A percentile compares a stretch with the other conserved stretches of the same genome.
Conservation (phyloP, 2,888 invertebrate genomes). For the Dynastes maya region DNA sequence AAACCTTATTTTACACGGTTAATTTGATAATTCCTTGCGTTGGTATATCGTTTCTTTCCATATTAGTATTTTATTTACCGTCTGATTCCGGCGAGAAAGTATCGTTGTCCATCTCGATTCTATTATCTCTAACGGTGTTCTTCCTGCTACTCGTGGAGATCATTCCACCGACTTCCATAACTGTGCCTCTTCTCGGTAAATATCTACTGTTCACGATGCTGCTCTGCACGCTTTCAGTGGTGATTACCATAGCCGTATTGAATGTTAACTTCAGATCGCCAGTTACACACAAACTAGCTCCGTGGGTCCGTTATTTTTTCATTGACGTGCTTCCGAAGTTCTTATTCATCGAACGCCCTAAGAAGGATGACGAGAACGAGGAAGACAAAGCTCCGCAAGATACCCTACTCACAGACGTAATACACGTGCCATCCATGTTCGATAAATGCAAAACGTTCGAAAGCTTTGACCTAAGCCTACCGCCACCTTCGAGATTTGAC, state of each 20-base stretch:
- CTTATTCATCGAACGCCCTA: slow-evolving; percentile 90
- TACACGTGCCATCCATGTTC: slow-evolving; percentile 77
- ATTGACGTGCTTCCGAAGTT: slow-evolving; percentile 89
- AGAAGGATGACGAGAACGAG: slow-evolving; percentile 80
- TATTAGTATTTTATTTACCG: slow-evolving; percentile 97
- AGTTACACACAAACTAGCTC: slow-evolving; percentile 93
- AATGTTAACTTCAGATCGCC: slow-evolving; percentile 95
- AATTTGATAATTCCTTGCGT: slow-evolving; percentile 98
- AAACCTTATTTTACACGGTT: slow-evolving; percentile 97
- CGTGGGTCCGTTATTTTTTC: slow-evolving; percentile 91
- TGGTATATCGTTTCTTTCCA: slow-evolving; percentile 96
- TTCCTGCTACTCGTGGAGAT: slow-evolving; percentile 94
- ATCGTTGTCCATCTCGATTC: slow-evolving; percentile 94
- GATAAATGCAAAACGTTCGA: slow-evolving; percentile 78
- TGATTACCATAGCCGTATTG: slow-evolving; percentile 93
- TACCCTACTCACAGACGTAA: slow-evolving; percentile 85
- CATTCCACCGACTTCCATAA: slow-evolving; percentile 94
- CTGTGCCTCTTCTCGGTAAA: slow-evolving; percentile 92
- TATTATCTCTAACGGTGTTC: slow-evolving; percentile 94
- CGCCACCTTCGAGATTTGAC: slow-evolving; percentile 74
- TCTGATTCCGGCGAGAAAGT: slow-evolving; percentile 99
- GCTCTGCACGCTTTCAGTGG: slow-evolving; percentile 92
- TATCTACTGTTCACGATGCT: slow-evolving; percentile 92
- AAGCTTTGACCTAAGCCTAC: slow-evolving; percentile 67
- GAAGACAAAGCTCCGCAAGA: slow-evolving; percentile 67